Conservation (phyloP, 2,888 invertebrate genomes). For the Operophtera brumata region DNA sequence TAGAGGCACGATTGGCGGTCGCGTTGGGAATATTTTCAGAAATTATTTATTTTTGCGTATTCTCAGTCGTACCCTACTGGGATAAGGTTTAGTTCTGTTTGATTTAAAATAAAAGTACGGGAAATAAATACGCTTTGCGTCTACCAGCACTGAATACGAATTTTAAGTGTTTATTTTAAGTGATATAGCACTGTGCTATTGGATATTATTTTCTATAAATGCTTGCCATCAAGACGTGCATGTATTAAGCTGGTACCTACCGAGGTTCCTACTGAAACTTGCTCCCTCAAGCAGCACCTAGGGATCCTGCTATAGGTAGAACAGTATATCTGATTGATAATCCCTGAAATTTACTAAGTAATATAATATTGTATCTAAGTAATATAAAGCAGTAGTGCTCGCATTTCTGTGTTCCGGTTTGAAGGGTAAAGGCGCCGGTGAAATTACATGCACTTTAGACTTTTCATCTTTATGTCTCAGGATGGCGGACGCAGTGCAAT, state of each 20-base stretch:
- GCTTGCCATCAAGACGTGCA: background rate
- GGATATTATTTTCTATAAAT: background rate
- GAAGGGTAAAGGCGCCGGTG: no score
- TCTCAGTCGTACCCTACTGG: conserved; percentile 8
- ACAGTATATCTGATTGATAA: no score
- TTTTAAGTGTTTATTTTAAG: conserved; percentile 12
- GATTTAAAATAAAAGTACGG: conserved; percentile 12
- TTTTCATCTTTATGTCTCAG: no score
- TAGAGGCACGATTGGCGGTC: conserved; percentile 23
- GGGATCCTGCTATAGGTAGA: no score
- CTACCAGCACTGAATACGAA: conserved; percentile 25
- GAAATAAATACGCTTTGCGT: conserved; percentile 20
- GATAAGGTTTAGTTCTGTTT: conserved; percentile 23
- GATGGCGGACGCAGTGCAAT: no score
- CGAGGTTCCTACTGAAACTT: no score
- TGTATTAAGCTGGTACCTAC: background rate
- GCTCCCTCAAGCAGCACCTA: no score
- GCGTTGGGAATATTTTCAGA: conserved; percentile 21
- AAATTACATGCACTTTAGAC: no score
- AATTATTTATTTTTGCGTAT: conserved; percentile 17
- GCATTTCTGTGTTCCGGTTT: no score
- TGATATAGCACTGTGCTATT: conserved; percentile 14
- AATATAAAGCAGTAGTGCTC: no score
- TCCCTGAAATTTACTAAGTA: no score
- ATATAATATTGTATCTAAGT: no score